Conservation (phyloP, 1,140 invertebrate species). For the Magallana ariakensis region DNA sequence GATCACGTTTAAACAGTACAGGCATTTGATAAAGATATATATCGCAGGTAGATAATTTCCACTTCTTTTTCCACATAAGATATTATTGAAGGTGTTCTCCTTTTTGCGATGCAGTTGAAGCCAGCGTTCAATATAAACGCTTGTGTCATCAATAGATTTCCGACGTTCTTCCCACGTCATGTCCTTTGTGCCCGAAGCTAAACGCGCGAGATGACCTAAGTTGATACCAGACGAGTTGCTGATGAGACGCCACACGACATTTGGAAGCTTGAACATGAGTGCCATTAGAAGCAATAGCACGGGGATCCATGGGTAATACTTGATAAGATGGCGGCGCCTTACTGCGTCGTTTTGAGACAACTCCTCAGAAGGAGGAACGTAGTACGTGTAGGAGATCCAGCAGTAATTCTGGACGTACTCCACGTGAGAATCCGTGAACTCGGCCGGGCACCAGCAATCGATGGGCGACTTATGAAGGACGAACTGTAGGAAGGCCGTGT, state of each 20-base stretch:
- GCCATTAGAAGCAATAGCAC: conserved; percentile 80
- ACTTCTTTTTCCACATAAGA: conserved; percentile 77
- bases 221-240: conserved; percentile 67
- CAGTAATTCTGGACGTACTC: conserved; percentile 91
- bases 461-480: conserved; percentile 78
- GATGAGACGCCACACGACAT: conserved; percentile 79
- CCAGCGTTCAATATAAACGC: conserved; percentile 69
- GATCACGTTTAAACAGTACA: conserved; percentile 80
- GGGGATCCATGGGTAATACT: conserved; percentile 81
- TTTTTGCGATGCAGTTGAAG: conserved; percentile 69
- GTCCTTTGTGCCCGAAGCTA: conserved; percentile 56
- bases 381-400: conserved; percentile 97
- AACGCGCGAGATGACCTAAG: conserved; percentile 63
- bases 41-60: conserved; percentile 80
- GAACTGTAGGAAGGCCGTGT: conserved; percentile 51
- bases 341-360: conserved; percentile 65
- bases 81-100: conserved; percentile 64
- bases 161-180: conserved; percentile 63
- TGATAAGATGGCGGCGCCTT: conserved; percentile 64
- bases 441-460: conserved; percentile 75
- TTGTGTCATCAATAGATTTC: conserved; percentile 67
- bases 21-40: conserved; percentile 80
- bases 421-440: conserved; percentile 71
- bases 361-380: conserved; percentile 66
- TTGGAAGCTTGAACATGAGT: conserved; percentile 79